Evolutionary conservation across 2,113 vertebrate genomes (phyloP).

Genomic region (Brachyhypopomus gauderio): DNA sequence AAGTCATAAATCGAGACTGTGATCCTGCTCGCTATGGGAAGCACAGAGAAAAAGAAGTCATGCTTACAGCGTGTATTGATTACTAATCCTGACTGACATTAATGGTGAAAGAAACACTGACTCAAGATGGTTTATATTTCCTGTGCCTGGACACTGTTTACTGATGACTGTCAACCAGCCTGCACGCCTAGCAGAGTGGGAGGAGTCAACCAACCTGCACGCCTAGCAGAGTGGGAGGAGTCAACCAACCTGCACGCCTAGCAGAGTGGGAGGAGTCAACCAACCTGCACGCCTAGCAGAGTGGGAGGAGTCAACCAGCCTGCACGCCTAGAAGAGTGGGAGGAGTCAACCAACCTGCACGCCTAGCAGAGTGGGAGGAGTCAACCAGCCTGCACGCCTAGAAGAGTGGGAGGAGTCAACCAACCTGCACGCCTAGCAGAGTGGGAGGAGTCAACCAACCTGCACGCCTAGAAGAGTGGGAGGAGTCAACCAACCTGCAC

Average conservation of each 20-base stretch:
- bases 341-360: slow-evolving; percentile 22
- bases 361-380: slow-evolving; percentile 23
- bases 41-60: not conserved
- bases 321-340: slow-evolving; percentile 20
- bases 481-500: slow-evolving; percentile 22
- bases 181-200: slow-evolving; percentile 18
- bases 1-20: no score
- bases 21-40: not conserved
- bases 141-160: not conserved
- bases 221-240: slow-evolving; percentile 23
- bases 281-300: slow-evolving; percentile 18
- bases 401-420: slow-evolving; percentile 16
- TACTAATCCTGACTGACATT: no score
- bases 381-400: slow-evolving; percentile 24
- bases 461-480: slow-evolving; percentile 20
- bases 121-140: not conserved
- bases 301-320: slow-evolving; percentile 19
- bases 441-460: slow-evolving; percentile 20
- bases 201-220: not conserved
- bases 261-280: slow-evolving; percentile 17
- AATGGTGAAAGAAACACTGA: no score
- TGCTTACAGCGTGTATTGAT: no score
- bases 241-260: slow-evolving; percentile 25
- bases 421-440: slow-evolving; percentile 18
- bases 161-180: slow-evolving; percentile 23